Evolutionary conservation across 2,888 invertebrate genomes (phyloP), one percentile per base, ranked within the genome.

Genomic region (Cephus pygmeus): DNA sequence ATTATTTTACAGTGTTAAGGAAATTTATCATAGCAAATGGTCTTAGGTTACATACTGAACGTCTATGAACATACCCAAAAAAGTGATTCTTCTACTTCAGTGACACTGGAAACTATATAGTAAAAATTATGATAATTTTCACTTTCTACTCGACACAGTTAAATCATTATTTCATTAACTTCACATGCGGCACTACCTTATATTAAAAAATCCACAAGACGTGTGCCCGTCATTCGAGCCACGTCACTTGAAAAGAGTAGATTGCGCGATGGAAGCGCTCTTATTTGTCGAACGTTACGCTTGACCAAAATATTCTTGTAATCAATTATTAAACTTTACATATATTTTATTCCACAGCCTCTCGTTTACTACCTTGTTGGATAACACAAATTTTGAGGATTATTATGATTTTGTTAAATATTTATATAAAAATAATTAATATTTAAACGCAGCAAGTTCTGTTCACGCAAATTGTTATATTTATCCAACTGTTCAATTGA

Each of bases 221-320:
- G 35, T 69, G 77, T 79, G 82, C 76, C 85, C 84, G 84, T 86
- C 86, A 84, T 84, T 82, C 79, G 80, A 83, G 88, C 88, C 88
- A 88, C 88, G 88, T 88, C 88, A 88, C 85, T 85, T 78, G 69
- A 76, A 76, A 30, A 34, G 30, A 76, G 34, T 30, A 9, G 71
- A 71, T 34, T 34, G 34, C 31, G 23, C 71, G 31, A 71, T 71
- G 34, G 11, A 30, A 56, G 56, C 56, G 56, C 56, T 56, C 23
- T 56, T 56, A 23, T 23, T 9, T 9, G 23, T 56, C 23, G 56
- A 56, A 23, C 56, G 56, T 23, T 9, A 56, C 23, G 2, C 23
- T 23, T 23, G 56, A 23, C 9, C 23, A 56, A 56, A 56, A 56
- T 56, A 56, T 23, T 56, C 9, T 23, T 56, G 2, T 56, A 56